These are phyloP conservation scores for Imbricaverruca yamaguchii DNA, from an alignment of 2,888 invertebrate species.

Conservation along the genomic window DNA sequence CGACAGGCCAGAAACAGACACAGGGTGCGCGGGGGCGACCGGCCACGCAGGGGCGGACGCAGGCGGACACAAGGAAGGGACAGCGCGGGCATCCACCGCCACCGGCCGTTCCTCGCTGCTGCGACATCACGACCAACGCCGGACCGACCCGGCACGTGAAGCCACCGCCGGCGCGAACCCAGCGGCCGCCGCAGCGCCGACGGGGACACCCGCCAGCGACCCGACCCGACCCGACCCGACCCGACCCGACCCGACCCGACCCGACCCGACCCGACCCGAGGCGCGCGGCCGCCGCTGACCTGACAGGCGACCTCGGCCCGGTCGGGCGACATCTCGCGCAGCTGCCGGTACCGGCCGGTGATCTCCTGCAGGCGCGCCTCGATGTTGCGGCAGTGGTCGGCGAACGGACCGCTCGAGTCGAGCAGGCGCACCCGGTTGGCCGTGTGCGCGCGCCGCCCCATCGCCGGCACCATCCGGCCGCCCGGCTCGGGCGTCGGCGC, in stretches of 20 bases:
- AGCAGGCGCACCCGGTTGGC: constrained; percentile 40
- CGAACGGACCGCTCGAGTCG: constrained; percentile 53
- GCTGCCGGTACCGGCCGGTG: not conserved
- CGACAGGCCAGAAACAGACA: too few species aligned
- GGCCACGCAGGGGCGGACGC: too few species aligned
- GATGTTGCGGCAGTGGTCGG: constrained; percentile 55
- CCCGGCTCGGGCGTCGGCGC: constrained; percentile 25
- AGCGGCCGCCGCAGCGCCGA: too few species aligned
- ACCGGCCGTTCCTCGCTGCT: too few species aligned
- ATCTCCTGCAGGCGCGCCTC: constrained; percentile 42
- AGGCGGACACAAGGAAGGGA: too few species aligned
- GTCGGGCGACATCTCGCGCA: constrained; percentile 20
- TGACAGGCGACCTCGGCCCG: constrained; percentile 12
- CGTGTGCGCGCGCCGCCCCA: constrained; percentile 36
- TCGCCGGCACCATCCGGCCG: constrained; percentile 34
- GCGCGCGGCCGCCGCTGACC: not conserved
- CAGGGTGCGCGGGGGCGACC: too few species aligned
- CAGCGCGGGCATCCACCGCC: too few species aligned
- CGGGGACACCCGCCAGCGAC: not conserved
- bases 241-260: not conserved
- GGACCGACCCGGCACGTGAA: not conserved
- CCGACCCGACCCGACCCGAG: not conserved
- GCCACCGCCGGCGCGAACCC: not conserved
- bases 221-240: not conserved
- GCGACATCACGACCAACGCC: not conserved